Conservation (phyloP, 2,113 vertebrate genomes). For the Oryzias celebensis region DNA sequence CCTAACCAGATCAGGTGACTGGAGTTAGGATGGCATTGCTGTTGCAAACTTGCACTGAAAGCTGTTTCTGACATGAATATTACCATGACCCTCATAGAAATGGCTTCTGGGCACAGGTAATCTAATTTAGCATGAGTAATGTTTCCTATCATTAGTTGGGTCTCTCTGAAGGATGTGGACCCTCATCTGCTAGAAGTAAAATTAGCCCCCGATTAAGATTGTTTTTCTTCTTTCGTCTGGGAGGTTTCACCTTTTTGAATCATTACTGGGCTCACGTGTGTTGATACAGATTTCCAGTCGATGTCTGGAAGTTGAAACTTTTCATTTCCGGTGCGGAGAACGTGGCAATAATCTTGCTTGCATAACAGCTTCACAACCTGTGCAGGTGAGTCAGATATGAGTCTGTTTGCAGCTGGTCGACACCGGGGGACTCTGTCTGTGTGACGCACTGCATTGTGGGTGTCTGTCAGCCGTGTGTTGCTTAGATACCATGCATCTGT, state of each 20-base stretch:
- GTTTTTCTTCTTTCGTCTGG: slow-evolving; percentile 50
- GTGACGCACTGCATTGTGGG: background rate
- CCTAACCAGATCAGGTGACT: slow-evolving; percentile 3
- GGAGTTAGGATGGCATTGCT: background rate
- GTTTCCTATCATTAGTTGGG: slow-evolving; percentile 65
- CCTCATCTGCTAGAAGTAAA: slow-evolving; percentile 59
- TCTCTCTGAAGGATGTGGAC: slow-evolving; percentile 55
- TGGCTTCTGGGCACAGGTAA: slow-evolving; percentile 54
- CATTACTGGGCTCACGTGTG: slow-evolving; percentile 29
- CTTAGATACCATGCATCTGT: slow-evolving; percentile 42
- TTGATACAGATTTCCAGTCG: slow-evolving; percentile 32
- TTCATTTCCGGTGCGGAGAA: background rate
- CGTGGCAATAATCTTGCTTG: slow-evolving; percentile 9
- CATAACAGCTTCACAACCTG: slow-evolving; percentile 1
- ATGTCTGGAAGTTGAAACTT: background rate
- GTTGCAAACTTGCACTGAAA: background rate
- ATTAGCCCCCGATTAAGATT: slow-evolving; percentile 69
- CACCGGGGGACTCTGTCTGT: slow-evolving; percentile 8
- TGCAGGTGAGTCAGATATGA: slow-evolving; percentile 25
- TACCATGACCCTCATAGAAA: slow-evolving; percentile 64
- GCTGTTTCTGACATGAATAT: slow-evolving; percentile 50
- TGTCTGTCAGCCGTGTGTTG: slow-evolving; percentile 38
- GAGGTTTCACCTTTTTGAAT: slow-evolving; percentile 49
- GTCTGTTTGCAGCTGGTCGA: slow-evolving; percentile 1
- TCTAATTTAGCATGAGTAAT: slow-evolving; percentile 73